Percentiles rank a stretch among this genome's conserved stretches.
Evolutionary conservation across 35 echinoderm and acorn worm species (phyloP).

Genomic region (Strongylocentrotus purpuratus): DNA sequence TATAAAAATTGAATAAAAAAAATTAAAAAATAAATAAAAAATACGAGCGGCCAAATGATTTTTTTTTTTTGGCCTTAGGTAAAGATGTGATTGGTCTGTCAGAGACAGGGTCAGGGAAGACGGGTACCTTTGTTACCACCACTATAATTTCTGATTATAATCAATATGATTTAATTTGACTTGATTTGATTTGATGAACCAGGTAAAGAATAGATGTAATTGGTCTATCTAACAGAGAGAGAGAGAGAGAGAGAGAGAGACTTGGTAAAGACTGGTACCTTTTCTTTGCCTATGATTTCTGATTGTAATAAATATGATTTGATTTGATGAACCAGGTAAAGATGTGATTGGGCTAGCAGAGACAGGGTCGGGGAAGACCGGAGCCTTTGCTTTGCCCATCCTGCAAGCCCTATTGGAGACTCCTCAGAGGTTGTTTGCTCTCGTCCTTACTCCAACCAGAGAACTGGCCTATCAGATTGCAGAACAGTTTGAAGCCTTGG

Average conservation of each 20-base stretch:
- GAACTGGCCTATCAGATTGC: constrained; percentile 98
- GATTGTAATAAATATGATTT: neutral
- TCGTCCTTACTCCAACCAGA: constrained; percentile 89
- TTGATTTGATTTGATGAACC: neutral
- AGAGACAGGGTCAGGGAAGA: too few species aligned
- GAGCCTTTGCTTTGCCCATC: constrained; percentile 93
- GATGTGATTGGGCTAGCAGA: constrained; percentile 97
- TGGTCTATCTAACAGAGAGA: too few species aligned
- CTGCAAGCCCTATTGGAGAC: constrained; percentile 85
- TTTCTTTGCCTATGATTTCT: neutral
- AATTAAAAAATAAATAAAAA: too few species aligned
- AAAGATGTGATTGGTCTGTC: too few species aligned
- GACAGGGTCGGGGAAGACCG: constrained; percentile 97
- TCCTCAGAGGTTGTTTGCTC: constrained; percentile 93
- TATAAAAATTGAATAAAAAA: too few species aligned
- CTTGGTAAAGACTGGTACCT: too few species aligned
- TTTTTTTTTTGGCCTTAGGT: too few species aligned
- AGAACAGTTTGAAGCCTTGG: constrained; percentile 92
- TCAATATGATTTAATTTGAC: neutral
- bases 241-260: too few species aligned
- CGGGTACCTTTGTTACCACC: too few species aligned
- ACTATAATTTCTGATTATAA: neutral
- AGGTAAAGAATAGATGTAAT: too few species aligned
- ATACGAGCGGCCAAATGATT: too few species aligned
- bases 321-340: constrained; percentile 57